Evolutionary conservation across 2,888 invertebrate species (phyloP).

Genomic region (Sphecodes monilicornis): DNA sequence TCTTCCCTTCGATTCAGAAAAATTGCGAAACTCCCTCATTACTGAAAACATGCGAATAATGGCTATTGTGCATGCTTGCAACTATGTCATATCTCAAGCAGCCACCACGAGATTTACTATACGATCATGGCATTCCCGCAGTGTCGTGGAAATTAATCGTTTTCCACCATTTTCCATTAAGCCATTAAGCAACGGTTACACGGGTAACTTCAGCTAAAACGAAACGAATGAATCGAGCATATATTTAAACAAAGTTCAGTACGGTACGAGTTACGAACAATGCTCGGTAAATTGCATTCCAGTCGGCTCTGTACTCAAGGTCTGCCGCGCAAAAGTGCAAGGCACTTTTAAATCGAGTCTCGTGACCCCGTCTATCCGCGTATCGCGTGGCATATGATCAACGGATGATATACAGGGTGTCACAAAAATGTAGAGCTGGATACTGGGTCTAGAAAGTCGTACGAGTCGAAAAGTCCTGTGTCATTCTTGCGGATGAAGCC

Average conservation of each 20-base stretch:
- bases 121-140: neutral
- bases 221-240: slow-evolving; percentile 39
- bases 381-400: neutral
- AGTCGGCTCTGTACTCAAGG: slow-evolving; percentile 77
- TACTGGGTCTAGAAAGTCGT: neutral
- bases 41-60: neutral
- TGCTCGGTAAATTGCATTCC: slow-evolving; percentile 77
- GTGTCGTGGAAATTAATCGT: neutral
- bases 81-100: neutral
- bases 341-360: slow-evolving; percentile 54
- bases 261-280: slow-evolving; percentile 71
- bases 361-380: slow-evolving; percentile 25
- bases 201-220: neutral
- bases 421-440: neutral
- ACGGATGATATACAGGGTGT: slow-evolving; percentile 17
- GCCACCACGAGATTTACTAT: neutral
- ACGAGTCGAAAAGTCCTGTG: neutral
- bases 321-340: slow-evolving; percentile 56
- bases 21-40: neutral
- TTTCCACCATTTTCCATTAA: slow-evolving; percentile 3
- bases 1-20: neutral
- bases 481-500: neutral
- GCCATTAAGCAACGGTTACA: slow-evolving; percentile 3
- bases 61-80: neutral
- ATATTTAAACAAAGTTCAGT: slow-evolving; percentile 64